Base-by-base conservation (phyloP, 92 coral and sea anemone species). In the Heteractis magnifica region DNA sequence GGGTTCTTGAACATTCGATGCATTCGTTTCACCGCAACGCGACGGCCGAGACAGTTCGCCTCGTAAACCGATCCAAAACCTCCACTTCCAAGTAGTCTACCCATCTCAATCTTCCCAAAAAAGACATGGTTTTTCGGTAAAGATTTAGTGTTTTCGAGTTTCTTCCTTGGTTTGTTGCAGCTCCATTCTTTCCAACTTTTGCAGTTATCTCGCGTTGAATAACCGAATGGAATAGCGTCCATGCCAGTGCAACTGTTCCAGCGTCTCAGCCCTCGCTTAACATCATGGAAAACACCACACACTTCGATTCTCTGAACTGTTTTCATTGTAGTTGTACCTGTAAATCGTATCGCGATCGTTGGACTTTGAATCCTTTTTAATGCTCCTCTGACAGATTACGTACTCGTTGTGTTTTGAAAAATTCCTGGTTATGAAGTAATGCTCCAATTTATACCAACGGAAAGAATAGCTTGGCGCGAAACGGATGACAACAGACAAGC, bases 51-150 rank as follows among this genome's bases (percentile, higher is more conserved):
- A 70, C 93, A 82, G 21, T 64, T 77, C 41, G 94, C 97, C 75
- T 88, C 91, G 73, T 85, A 95, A 71, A 95, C 98, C 12, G 97
- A 86, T 20, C 98, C 98, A 75, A 95, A 95, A 12, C 98, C 97
- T 3, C 98, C 98, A 55, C 93, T 85, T 6, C 98, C 98, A 41
- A 95, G 81, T 6, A 81, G 34, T n/a, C 93, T 72, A 10, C 97
- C 94, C 44, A 78, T 74, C 52, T 88, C 84, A 59, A 71, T 71
- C 60, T 65, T 70, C 19, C 50, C 14, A 52, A 82, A 18, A 56
- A 51, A 65, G 21, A 44, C 44, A n/a, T 60, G 44, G 9, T 70
- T 81, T 23, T 59, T 75, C 18, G 77, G 73, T n/a, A 73, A 73
- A 75, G 72, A 73, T 51, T 48, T 56, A 8, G 18, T 8, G 50